Evolutionary conservation across 2,888 invertebrate genomes (phyloP).

Genomic region (Calameuta filiformis): DNA sequence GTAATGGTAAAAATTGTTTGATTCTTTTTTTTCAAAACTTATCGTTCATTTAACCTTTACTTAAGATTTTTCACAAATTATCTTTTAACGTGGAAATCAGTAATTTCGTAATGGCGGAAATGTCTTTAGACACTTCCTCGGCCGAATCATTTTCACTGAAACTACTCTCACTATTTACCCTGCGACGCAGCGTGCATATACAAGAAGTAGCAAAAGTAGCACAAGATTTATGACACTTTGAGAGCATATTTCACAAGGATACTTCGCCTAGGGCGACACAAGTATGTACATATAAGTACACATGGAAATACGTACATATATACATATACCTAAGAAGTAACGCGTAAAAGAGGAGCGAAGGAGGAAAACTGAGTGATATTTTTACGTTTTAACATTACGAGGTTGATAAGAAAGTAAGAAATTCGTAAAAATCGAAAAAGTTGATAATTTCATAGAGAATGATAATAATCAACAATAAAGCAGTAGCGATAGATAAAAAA

Average conservation of each 20-base stretch:
- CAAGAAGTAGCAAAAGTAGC: background rate
- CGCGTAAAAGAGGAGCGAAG: background rate
- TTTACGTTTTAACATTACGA: background rate
- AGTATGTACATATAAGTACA: background rate
- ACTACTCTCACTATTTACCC: background rate
- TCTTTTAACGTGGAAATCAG: background rate
- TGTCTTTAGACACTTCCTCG: background rate
- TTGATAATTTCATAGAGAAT: background rate
- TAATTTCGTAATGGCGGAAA: background rate
- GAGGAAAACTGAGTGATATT: background rate
- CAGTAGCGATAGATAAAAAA: background rate
- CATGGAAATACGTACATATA: background rate
- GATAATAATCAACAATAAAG: background rate
- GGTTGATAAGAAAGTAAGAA: background rate
- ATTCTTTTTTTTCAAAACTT: background rate
- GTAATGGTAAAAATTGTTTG: background rate
- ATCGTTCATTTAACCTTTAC: background rate
- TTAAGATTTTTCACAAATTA: background rate
- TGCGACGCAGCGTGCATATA: background rate
- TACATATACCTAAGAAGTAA: background rate
- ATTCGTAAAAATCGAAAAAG: background rate
- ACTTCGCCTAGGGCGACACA: background rate
- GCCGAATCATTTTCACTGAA: background rate
- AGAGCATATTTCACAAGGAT: background rate
- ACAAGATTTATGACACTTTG: background rate